Evolutionary conservation across 2,888 invertebrate species (phyloP), one percentile per base, ranked within the genome.

Genomic region (Oscheius sp.): DNA sequence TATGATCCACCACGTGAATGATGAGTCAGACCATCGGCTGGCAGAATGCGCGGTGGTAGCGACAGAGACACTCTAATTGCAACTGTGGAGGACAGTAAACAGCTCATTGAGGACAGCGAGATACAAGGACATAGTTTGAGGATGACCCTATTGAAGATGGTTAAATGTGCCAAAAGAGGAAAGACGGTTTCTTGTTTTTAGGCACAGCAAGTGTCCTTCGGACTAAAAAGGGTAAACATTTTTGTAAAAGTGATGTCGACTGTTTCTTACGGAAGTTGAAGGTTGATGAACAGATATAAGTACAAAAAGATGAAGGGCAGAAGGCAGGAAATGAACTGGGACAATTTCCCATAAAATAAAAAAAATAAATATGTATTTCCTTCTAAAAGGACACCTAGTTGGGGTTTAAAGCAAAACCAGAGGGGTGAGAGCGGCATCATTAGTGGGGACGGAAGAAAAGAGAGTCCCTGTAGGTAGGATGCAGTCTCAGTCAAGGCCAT

Each of bases 401-500:
- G n/a, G n/a, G n/a, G n/a, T n/a, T n/a, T n/a, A n/a, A n/a, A n/a
- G 35, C 35, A 35, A 3, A 35, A 35, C 35, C 3, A 35, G 35
- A 35, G 35, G 35, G 9, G 66, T 52, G 49, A n/a, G 13, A 61
- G 61, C 61, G 52, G 66, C 52, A 49, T 66, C 66, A 52, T 66
- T 66, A 66, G 52, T 52, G 66, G 52, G 43, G 35, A 35, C 3
- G 35, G 35, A 35, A 35, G 35, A 9, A 35, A 35, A 35, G 35
- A 9, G 35, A 35, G 35, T 9, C 35, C 27, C 52, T 66, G 52
- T 66, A 52, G 66, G 66, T 35, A 9, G 35, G 35, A 35, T 35
- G 35, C 66, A 49, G 66, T 66, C 49, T 52, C 46, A 66, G 66
- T 66, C 66, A 66, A 66, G 66, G 66, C 52, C 66, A 66, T 35